phyloP scores from a whole-genome alignment of 1,140 invertebrate species.

The Agrilus planipennis region DNA sequence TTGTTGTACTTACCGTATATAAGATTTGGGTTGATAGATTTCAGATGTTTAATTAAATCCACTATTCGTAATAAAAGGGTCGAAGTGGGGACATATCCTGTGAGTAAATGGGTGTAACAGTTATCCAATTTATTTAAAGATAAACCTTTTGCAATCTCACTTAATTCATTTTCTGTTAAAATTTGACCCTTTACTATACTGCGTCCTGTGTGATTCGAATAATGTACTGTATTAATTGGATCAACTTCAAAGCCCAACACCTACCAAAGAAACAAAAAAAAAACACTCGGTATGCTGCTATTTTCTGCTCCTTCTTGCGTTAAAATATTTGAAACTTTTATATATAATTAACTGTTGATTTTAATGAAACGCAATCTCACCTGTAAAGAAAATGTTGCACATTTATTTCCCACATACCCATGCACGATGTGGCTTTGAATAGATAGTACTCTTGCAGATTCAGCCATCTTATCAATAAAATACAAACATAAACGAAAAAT shows the following conservation, averaged over 20 bases:
- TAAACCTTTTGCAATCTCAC: slow-evolving; percentile 68
- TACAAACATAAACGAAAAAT: too few relatives aligned
- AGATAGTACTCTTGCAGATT: background rate
- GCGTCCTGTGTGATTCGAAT: slow-evolving; percentile 95
- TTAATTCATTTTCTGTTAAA: slow-evolving; percentile 68
- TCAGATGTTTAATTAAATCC: slow-evolving; percentile 64
- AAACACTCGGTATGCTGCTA: too few relatives aligned
- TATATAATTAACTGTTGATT: too few relatives aligned
- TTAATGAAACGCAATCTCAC: background rate
- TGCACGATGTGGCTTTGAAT: background rate
- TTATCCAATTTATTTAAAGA: slow-evolving; percentile 65
- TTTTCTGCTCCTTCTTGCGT: too few relatives aligned
- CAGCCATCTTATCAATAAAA: background rate
- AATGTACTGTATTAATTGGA: slow-evolving; percentile 93
- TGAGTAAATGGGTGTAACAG: slow-evolving; percentile 79
- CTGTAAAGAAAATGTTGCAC: background rate
- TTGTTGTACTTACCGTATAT: slow-evolving; percentile 63
- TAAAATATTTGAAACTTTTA: too few relatives aligned
- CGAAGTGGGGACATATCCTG: slow-evolving; percentile 83
- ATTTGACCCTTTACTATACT: slow-evolving; percentile 74
- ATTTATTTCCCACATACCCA: background rate
- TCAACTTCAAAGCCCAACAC: slow-evolving; percentile 94
- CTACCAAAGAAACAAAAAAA: too few relatives aligned
- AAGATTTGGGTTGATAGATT: slow-evolving; percentile 65
- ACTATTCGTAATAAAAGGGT: slow-evolving; percentile 73